phyloP scores from a whole-genome alignment of 2,888 invertebrate species.

The Chymomyza procnemis region DNA sequence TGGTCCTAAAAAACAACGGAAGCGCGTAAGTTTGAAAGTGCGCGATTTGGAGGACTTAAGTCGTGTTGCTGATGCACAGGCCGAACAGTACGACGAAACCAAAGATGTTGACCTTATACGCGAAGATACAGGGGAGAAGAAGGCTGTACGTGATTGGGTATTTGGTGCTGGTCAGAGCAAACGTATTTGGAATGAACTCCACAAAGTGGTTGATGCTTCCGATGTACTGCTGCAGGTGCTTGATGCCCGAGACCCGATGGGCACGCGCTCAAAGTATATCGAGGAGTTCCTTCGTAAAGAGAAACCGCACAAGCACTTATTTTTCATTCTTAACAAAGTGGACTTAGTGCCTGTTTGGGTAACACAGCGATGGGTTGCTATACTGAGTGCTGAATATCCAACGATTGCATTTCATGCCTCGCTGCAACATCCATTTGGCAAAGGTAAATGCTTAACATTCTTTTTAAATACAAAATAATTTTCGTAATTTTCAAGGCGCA shows the following conservation, averaged over 20 bases:
- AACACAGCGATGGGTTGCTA: slow-evolving; percentile 97
- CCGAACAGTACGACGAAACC: slow-evolving; percentile 87
- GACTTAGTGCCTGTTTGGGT: slow-evolving; percentile 98
- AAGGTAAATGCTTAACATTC: slow-evolving; percentile 80
- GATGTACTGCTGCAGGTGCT: slow-evolving; percentile 97
- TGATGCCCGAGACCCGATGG: slow-evolving; percentile 98
- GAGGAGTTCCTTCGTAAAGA: slow-evolving; percentile 95
- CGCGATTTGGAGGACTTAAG: slow-evolving; percentile 89
- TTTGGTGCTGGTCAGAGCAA: slow-evolving; percentile 97
- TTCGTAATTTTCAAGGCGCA: slow-evolving; percentile 80
- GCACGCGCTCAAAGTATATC: slow-evolving; percentile 95
- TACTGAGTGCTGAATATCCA: slow-evolving; percentile 95
- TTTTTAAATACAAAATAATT: not conserved
- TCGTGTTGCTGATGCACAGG: slow-evolving; percentile 84
- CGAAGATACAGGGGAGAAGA: slow-evolving; percentile 89
- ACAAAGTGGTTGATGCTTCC: slow-evolving; percentile 99
- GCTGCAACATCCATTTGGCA: slow-evolving; percentile 98
- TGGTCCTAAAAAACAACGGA: slow-evolving; percentile 96
- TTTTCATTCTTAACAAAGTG: slow-evolving; percentile 98
- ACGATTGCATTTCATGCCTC: slow-evolving; percentile 99
- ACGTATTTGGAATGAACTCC: slow-evolving; percentile 99
- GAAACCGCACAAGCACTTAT: slow-evolving; percentile 97
- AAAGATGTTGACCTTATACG: slow-evolving; percentile 91
- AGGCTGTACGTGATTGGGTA: slow-evolving; percentile 93
- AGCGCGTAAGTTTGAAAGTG: slow-evolving; percentile 89